Evolutionary conservation across 2,888 invertebrate species (phyloP), one percentile per base, ranked within the genome.

Genomic region (Epinotia nisella): DNA sequence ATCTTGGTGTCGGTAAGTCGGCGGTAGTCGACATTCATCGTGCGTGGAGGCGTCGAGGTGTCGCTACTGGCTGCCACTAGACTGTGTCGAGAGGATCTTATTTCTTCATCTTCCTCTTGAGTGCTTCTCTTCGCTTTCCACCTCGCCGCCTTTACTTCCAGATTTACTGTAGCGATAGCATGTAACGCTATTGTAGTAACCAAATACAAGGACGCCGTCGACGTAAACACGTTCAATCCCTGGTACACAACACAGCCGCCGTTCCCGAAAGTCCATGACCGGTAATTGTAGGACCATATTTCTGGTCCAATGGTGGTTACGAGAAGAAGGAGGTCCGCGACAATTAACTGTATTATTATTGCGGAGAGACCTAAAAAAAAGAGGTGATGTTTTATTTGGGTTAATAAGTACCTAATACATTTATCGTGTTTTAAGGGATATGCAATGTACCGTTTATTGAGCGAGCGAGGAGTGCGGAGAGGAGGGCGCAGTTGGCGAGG

Each of bases 121-220:
- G 83, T 81, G 62, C 79, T 86, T 78, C 85, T 84, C 78, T 87
- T 89, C 11, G 83, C 83, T 78, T 88, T 88, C 80, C 88, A 87
- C 29, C 84, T 79, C 9, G 85, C 78, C 73, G 87, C 81, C 75
- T 90, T 91, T 78, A 92, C 88, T 81, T 94, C 92, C 39, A 94
- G 82, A 78, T 94, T 95, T 76, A 93, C 89, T 10, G 94, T 92
- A 1, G 95, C 94, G 59, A 95, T 88, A 19, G 94, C 89, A 79
- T 95, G 95, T 71, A 95, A 90, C 72, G 95, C 94, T 70, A 95
- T 84, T 19, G 94, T 94, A 67, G 93, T 88, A 45, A 94, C 87
- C 74, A 95, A 88, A 83, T 95, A 95, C 15, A 94, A 83, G 2
- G 93, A 90, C n/a, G 94, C 91, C 2, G 95, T 94, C 64, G 94